phyloP scores from a whole-genome alignment of 2,888 invertebrate species.

The Agonopterix alstromeriana region DNA sequence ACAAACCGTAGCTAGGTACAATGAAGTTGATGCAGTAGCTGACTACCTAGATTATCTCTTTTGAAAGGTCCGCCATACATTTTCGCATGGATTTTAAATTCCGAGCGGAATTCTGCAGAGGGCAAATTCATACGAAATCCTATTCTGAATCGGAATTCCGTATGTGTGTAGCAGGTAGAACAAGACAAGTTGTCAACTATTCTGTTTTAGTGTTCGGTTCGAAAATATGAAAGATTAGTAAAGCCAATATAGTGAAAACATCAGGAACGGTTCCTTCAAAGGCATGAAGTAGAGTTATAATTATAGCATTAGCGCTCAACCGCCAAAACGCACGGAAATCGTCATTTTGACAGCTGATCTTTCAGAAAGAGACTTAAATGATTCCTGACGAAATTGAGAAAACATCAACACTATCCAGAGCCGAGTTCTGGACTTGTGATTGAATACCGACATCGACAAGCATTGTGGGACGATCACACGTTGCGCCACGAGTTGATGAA shows the following conservation, averaged over 20 bases:
- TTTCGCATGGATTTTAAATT: no score
- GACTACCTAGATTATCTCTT: background rate
- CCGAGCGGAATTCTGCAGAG: no score
- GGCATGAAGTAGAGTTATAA: conserved; percentile 30
- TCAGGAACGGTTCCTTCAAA: conserved; percentile 45
- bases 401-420: conserved; percentile 8
- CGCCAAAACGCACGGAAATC: conserved; percentile 34
- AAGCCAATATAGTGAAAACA: background rate
- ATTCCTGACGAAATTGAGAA: conserved; percentile 5
- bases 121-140: no score
- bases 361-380: conserved; percentile 11
- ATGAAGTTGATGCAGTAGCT: conserved; percentile 3
- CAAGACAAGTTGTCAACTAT: no score
- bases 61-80: no score
- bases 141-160: no score
- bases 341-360: conserved; percentile 29
- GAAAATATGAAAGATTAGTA: no score
- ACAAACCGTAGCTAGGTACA: conserved; percentile 7
- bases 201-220: no score
- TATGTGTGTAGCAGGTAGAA: no score
- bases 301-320: conserved; percentile 37
- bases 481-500: background rate
- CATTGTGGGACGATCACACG: no score
- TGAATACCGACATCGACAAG: no score
- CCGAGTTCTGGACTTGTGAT: background rate